Evolutionary conservation across 2,888 invertebrate genomes (phyloP), one percentile per base, ranked within the genome.

Genomic region (Arctia plantaginis): DNA sequence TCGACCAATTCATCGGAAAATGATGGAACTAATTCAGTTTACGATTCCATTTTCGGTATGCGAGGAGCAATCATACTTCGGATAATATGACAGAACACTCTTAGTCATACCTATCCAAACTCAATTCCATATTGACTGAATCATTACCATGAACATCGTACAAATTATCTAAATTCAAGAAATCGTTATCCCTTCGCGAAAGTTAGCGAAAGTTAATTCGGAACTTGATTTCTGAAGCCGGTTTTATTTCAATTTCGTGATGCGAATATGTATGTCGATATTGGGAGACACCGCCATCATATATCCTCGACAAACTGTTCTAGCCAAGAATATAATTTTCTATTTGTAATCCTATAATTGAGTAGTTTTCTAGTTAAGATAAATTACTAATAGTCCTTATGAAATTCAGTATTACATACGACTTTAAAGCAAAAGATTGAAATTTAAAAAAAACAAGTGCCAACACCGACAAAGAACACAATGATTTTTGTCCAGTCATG

Each of bases 231-330:
- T 62, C 62, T 62, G 62, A 15, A 30, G 62, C 30, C 62, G 18
- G 62, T 62, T 62, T 62, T 62, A 62, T 62, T 62, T 30, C 62
- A 62, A 62, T 62, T 62, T 62, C 62, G 62, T 62, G 62, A 62
- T 62, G 70, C 35, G n/a, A 69, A 30, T 74, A 72, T 76, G 44
- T 20, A 62, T 62, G 62, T 30, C 27, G 15, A 30, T 30, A 62
- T 62, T 62, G 15, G 62, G 8, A 62, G 30, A 27, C 30, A 62
- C 7, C 30, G 27, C 13, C 27, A 15, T 59, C 59, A 30, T 18
- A 62, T 62, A 62, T 62, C 18, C 51, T 30, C 18, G 62, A 30
- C 62, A 30, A 7, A 8, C 2, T 62, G 30, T 3, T 62, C 30
- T 30, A 30, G 13, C 15, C 27, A 62, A 62, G 30, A 30, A 27